These are phyloP conservation scores for Cardiocondyla obscurior DNA, from an alignment of 1,140 invertebrate species.

Conservation along the genomic window DNA sequence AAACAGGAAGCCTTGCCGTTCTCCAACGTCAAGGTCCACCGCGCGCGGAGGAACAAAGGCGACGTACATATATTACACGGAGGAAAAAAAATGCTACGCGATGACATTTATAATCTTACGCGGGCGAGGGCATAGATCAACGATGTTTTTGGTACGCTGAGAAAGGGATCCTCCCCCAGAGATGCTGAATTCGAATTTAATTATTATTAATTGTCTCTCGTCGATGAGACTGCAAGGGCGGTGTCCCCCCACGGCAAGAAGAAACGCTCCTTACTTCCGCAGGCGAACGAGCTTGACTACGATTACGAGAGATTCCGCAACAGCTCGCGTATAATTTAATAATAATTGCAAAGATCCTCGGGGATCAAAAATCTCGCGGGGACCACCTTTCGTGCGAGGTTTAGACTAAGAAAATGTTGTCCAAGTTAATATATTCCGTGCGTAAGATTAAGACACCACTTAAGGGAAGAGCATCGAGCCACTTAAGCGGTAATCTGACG, in stretches of 20 bases:
- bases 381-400: not conserved
- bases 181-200: slow-evolving; percentile 79
- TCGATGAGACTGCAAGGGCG: slow-evolving; percentile 8
- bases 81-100: slow-evolving; percentile 60
- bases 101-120: slow-evolving; percentile 77
- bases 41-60: slow-evolving; percentile 64
- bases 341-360: not conserved
- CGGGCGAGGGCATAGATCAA: slow-evolving; percentile 73
- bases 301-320: not conserved
- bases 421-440: not conserved
- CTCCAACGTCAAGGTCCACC: slow-evolving; percentile 59
- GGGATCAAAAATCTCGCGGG: not conserved
- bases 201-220: slow-evolving; percentile 78
- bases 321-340: not conserved
- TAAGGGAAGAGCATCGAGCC: slow-evolving; percentile 70
- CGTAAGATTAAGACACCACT: slow-evolving; percentile 71
- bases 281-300: not conserved
- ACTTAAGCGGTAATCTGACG: slow-evolving; percentile 75
- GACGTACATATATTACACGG: slow-evolving; percentile 65
- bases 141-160: slow-evolving; percentile 78
- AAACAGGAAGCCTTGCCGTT: slow-evolving; percentile 40
- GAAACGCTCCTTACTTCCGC: not conserved
- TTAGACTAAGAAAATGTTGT: not conserved
- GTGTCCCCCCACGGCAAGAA: not conserved
- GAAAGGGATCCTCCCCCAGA: slow-evolving; percentile 67